These are phyloP conservation scores for Fundulus diaphanus DNA, from an alignment of 2,797 vertebrate genomes.

Conservation along the genomic window DNA sequence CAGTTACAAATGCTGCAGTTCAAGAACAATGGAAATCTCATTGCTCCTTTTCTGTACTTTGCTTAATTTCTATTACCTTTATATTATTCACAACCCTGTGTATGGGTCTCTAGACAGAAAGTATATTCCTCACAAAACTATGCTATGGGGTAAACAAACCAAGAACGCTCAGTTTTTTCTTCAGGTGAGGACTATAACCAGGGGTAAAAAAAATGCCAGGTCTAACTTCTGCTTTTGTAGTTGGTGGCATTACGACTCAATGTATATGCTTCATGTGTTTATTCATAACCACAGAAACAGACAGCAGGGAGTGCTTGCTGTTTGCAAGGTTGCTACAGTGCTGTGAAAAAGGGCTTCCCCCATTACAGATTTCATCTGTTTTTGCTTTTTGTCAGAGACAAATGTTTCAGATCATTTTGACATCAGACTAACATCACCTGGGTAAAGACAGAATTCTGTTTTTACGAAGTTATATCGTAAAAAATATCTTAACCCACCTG, in stretches of 20 bases:
- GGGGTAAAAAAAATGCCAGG: conserved; percentile 56
- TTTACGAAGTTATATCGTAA: background rate
- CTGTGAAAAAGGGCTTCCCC: background rate
- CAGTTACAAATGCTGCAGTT: conserved; percentile 59
- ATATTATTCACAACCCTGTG: conserved; percentile 51
- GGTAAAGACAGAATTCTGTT: background rate
- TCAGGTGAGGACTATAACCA: conserved; percentile 57
- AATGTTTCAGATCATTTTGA: background rate
- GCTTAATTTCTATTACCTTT: conserved; percentile 64
- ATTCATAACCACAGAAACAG: conserved; percentile 51
- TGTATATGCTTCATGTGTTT: conserved; percentile 28
- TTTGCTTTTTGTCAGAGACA: background rate
- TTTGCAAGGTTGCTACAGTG: conserved; percentile 34
- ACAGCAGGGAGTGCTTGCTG: conserved; percentile 29
- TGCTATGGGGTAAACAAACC: conserved; percentile 45
- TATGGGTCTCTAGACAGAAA: conserved; percentile 59
- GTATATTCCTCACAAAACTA: conserved; percentile 51
- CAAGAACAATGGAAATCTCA: conserved; percentile 61
- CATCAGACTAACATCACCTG: background rate
- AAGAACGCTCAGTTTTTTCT: conserved; percentile 48
- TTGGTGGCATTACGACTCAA: conserved; percentile 43
- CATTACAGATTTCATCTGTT: background rate
- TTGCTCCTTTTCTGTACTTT: conserved; percentile 53
- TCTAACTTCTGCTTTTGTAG: conserved; percentile 31
- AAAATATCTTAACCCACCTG: background rate